phyloP scores from a whole-genome alignment of 2,113 vertebrate species.

The Carassius gibelio region DNA sequence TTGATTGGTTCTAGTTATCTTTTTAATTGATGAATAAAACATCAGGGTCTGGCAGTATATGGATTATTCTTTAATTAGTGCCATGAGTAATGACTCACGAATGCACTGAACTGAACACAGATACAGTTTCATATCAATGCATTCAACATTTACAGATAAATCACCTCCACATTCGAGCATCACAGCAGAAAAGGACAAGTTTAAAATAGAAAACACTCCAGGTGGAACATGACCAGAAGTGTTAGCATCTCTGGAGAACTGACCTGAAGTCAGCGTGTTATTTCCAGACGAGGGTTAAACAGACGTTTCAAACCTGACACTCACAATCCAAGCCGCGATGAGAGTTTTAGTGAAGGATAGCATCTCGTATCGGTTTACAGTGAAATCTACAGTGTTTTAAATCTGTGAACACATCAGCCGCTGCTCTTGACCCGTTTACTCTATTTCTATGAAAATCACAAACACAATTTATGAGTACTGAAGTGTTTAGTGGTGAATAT shows the following conservation, averaged over 20 bases:
- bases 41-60: background rate
- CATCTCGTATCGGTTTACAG: no score
- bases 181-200: background rate
- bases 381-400: no score
- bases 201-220: no score
- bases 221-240: no score
- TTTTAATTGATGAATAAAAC: conserved; percentile 10
- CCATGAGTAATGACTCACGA: background rate
- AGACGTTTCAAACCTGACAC: no score
- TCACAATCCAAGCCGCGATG: no score
- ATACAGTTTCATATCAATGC: background rate
- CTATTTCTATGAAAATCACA: background rate
- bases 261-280: no score
- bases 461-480: background rate
- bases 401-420: background rate
- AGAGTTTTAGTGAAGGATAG: no score
- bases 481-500: background rate
- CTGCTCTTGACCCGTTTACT: no score
- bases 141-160: background rate
- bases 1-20: background rate
- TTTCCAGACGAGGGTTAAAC: no score
- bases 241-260: no score
- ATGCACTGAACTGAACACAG: background rate
- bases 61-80: conserved; percentile 16
- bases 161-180: background rate